Evolutionary conservation across 2,797 vertebrate genomes (phyloP).

Genomic region (Spinibarbus caldwelli): DNA sequence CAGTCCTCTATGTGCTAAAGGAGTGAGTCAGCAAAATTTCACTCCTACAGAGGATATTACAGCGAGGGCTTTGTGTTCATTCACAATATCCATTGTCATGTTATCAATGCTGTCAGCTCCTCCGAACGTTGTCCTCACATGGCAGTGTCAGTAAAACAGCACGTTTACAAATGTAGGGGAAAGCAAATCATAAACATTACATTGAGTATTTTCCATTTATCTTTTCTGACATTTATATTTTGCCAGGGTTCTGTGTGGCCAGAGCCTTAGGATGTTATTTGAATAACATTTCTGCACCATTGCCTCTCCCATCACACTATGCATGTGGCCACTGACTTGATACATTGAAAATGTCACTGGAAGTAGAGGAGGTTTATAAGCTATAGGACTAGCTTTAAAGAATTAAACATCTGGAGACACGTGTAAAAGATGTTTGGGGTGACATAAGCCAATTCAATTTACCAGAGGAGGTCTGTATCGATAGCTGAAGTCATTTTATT

Average conservation of each 20-base stretch:
- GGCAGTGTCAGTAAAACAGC: neutral
- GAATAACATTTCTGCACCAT: constrained; percentile 36
- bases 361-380: constrained; percentile 2
- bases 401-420: neutral
- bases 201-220: constrained; percentile 9
- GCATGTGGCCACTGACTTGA: constrained; percentile 22
- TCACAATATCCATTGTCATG: constrained; percentile 17
- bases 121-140: neutral
- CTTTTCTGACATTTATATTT: constrained; percentile 34
- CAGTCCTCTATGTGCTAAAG: constrained; percentile 1
- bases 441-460: neutral
- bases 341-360: constrained; percentile 23
- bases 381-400: neutral
- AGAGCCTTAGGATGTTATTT: constrained; percentile 21
- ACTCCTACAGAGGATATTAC: constrained; percentile 11
- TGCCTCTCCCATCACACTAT: constrained; percentile 17
- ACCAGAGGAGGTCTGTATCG: neutral
- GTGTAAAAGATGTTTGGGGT: neutral
- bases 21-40: constrained; percentile 18
- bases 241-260: constrained; percentile 7
- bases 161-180: neutral
- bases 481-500: neutral
- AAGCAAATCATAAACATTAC: constrained; percentile 9
- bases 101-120: constrained; percentile 29
- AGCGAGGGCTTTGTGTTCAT: neutral